Percentiles rank a stretch among this genome's conserved stretches.
These are phyloP conservation scores for Isoperla grammatica DNA, from an alignment of 2,888 invertebrate genomes.

Conservation along the genomic window DNA sequence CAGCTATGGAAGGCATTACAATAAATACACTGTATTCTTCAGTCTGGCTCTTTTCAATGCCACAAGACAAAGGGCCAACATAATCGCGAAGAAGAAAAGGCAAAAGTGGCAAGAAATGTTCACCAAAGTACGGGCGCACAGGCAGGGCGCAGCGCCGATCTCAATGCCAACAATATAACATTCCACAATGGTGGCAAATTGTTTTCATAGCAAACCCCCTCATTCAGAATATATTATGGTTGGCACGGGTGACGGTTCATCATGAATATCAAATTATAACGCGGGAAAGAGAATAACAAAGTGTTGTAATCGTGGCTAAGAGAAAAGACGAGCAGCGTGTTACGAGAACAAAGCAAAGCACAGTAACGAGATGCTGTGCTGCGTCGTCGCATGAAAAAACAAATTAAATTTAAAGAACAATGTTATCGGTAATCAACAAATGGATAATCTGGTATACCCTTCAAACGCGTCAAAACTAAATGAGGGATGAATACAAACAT, in stretches of 20 bases:
- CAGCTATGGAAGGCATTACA: constrained; percentile 20
- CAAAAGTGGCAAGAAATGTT: constrained; percentile 23
- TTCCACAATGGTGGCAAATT: constrained; percentile 23
- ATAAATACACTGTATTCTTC: constrained; percentile 28
- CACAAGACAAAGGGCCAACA: constrained; percentile 21
- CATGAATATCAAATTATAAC: constrained; percentile 19
- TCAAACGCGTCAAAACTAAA: no score
- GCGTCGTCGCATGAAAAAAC: no score
- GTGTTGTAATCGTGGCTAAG: neutral
- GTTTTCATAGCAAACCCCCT: constrained; percentile 24
- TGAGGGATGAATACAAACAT: no score
- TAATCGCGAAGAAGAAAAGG: constrained; percentile 25
- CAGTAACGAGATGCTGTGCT: no score
- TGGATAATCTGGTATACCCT: no score
- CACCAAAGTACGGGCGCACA: no score
- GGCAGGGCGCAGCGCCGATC: neutral
- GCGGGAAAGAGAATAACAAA: constrained; percentile 11
- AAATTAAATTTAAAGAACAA: no score
- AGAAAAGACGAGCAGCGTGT: neutral
- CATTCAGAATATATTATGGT: constrained; percentile 20
- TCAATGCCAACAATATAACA: constrained; percentile 23
- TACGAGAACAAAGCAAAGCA: neutral
- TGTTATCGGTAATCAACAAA: no score
- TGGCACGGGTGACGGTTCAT: neutral
- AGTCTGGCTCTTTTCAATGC: neutral